Evolutionary conservation across 1,140 invertebrate genomes (phyloP).

Genomic region (Apocrypta bakeri): DNA sequence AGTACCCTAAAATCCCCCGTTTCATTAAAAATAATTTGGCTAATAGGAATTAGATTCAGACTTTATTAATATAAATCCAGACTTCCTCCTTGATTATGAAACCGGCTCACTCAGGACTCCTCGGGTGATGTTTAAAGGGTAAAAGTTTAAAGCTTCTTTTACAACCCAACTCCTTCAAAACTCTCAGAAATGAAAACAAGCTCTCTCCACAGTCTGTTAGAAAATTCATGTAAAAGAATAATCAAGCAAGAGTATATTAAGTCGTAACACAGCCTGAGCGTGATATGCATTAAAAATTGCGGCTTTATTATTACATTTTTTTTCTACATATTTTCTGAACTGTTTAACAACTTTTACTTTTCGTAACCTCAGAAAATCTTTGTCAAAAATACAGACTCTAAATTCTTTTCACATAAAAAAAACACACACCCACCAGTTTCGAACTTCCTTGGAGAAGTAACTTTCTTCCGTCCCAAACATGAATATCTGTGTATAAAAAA

Average conservation of each 20-base stretch:
- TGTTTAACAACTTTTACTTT: too few species aligned
- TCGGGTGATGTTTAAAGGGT: not conserved
- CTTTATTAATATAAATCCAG: not conserved
- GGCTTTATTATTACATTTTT: too few species aligned
- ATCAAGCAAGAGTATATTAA: not conserved
- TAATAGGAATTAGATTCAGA: not conserved
- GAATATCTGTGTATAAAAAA: not conserved
- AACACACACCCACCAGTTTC: too few species aligned
- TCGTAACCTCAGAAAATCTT: too few species aligned
- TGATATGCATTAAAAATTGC: too few species aligned
- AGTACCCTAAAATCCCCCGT: too few species aligned
- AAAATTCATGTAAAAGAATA: not conserved
- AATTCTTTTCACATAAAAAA: too few species aligned
- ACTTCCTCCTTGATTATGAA: not conserved
- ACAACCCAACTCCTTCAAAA: not conserved
- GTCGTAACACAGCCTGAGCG: too few species aligned
- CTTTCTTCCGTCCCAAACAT: too few species aligned
- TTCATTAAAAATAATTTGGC: not conserved
- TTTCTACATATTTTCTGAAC: too few species aligned
- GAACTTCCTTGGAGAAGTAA: too few species aligned
- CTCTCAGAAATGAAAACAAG: not conserved
- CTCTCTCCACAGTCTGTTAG: not conserved
- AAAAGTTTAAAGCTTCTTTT: slow-evolving; percentile 3
- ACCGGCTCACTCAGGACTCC: not conserved
- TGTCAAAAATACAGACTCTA: too few species aligned